A percentile compares a stretch with the other conserved stretches of the same genome.
These are phyloP conservation scores for Agrochola macilenta DNA, from an alignment of 2,888 invertebrate genomes.

Conservation along the genomic window DNA sequence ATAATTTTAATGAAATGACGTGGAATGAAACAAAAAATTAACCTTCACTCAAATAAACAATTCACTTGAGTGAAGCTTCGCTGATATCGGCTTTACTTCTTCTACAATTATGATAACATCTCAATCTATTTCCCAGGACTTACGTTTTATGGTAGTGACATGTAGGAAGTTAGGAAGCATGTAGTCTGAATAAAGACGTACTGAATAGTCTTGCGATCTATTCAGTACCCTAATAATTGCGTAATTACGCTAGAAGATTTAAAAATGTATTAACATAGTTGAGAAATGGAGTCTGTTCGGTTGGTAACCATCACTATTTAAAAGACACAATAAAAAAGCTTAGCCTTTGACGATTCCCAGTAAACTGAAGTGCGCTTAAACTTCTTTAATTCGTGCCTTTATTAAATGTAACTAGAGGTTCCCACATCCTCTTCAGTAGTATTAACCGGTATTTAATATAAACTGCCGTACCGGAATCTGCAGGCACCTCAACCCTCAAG, in stretches of 20 bases:
- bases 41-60: not conserved
- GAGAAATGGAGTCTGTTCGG: not conserved
- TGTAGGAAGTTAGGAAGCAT: not conserved
- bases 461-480: not conserved
- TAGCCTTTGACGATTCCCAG: not conserved
- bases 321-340: not conserved
- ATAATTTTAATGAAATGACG: too few relatives aligned
- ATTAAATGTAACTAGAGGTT: conserved; percentile 11
- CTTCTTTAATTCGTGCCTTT: not conserved
- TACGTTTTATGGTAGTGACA: not conserved
- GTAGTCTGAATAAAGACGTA: too few relatives aligned
- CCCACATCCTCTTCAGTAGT: conserved; percentile 37
- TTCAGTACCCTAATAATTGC: not conserved
- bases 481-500: conserved; percentile 27
- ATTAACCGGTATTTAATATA: conserved; percentile 36
- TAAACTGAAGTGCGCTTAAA: not conserved
- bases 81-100: not conserved
- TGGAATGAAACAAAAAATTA: not conserved
- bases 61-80: too few relatives aligned
- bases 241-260: not conserved
- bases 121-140: too few relatives aligned
- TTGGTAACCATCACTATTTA: not conserved
- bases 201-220: not conserved
- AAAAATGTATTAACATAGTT: not conserved
- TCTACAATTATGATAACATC: too few relatives aligned